Conservation (phyloP, 2,888 invertebrate genomes). For the Coleophora deauratella region DNA sequence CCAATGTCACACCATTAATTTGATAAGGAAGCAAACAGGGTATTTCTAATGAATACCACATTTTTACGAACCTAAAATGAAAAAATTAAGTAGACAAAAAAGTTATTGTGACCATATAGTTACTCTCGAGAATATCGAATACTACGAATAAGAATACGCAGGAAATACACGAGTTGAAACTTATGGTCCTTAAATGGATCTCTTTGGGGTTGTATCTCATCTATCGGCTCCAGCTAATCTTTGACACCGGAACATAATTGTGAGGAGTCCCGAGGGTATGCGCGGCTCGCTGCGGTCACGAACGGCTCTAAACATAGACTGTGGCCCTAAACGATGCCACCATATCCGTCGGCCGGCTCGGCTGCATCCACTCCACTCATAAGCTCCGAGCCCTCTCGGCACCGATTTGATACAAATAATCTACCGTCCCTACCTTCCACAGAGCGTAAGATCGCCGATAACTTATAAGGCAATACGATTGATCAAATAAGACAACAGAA, state of each 20-base stretch:
- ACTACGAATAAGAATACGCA: too few species aligned
- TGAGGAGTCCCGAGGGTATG: conserved; percentile 45
- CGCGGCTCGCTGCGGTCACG: conserved; percentile 55
- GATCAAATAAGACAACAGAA: conserved; percentile 12
- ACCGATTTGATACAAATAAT: conserved; percentile 18
- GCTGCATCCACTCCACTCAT: conserved; percentile 45
- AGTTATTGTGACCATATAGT: too few species aligned
- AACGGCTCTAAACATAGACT: conserved; percentile 61
- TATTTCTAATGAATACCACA: too few species aligned
- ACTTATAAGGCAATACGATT: conserved; percentile 13
- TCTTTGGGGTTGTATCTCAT: conserved; percentile 24
- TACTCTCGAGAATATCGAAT: too few species aligned
- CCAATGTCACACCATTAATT: conserved; percentile 7
- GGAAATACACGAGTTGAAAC: too few species aligned
- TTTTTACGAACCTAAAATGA: too few species aligned
- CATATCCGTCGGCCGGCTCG: conserved; percentile 57
- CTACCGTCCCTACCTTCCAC: background rate
- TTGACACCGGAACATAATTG: conserved; percentile 64
- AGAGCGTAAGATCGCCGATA: conserved; percentile 4
- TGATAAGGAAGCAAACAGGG: too few species aligned
- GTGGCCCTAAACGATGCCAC: conserved; percentile 63
- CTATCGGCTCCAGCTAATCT: conserved; percentile 41
- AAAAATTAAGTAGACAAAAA: too few species aligned
- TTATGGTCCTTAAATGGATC: too few species aligned
- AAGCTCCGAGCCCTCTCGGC: conserved; percentile 38